Percentiles rank a stretch among this genome's conserved stretches.
Evolutionary conservation across 2,797 vertebrate genomes (phyloP).

Genomic region (Okamejei kenojei): DNA sequence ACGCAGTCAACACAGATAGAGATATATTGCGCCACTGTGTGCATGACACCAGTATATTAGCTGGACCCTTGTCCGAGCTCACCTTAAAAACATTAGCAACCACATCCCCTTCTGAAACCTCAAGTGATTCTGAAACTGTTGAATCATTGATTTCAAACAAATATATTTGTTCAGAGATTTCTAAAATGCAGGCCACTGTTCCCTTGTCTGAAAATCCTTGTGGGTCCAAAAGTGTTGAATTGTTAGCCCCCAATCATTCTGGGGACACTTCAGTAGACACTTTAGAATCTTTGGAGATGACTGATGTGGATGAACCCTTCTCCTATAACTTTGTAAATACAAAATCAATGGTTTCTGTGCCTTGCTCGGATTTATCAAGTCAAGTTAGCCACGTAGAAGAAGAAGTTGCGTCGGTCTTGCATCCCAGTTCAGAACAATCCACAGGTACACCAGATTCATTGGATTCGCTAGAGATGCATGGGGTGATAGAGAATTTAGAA

Average conservation of each 20-base stretch:
- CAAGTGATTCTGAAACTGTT: not conserved
- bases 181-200: not conserved
- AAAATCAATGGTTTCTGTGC: constrained; percentile 59
- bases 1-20: constrained; percentile 55
- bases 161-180: not conserved
- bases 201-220: not conserved
- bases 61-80: constrained; percentile 37
- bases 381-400: constrained; percentile 87
- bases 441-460: constrained; percentile 83
- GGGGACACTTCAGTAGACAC: constrained; percentile 54
- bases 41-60: constrained; percentile 46
- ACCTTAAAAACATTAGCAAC: not conserved
- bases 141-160: not conserved
- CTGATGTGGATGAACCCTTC: constrained; percentile 43
- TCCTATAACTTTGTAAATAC: constrained; percentile 42
- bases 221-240: not conserved
- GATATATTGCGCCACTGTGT: constrained; percentile 54
- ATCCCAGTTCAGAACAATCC: constrained; percentile 62
- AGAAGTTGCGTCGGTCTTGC: constrained; percentile 65
- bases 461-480: constrained; percentile 78
- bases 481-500: constrained; percentile 62
- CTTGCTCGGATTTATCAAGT: constrained; percentile 76
- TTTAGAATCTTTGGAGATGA: constrained; percentile 47
- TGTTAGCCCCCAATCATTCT: not conserved
- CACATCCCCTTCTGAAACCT: not conserved